These are phyloP conservation scores for Nestor notabilis DNA, from an alignment of 2,113 vertebrate species.

Conservation along the genomic window DNA sequence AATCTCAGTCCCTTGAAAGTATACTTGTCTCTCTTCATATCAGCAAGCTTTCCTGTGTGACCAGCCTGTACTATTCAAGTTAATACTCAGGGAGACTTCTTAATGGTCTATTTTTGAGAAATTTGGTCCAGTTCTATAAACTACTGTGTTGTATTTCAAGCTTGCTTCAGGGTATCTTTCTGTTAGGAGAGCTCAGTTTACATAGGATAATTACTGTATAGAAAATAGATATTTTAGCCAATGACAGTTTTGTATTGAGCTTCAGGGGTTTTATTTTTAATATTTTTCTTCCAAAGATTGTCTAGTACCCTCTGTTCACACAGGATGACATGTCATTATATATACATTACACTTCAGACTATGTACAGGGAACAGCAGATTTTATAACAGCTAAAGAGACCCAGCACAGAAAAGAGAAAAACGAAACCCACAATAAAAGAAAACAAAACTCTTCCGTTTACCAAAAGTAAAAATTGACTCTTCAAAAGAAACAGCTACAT, in stretches of 20 bases:
- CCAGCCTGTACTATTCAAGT: slow-evolving; percentile 56
- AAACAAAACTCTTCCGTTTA: not conserved
- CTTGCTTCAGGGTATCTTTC: slow-evolving; percentile 11
- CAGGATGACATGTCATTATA: not conserved
- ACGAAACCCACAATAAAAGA: not conserved
- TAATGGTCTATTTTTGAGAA: slow-evolving; percentile 57
- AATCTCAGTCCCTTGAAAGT: slow-evolving; percentile 81
- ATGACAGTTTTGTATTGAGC: not conserved
- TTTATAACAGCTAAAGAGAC: not conserved
- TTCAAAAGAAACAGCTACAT: not conserved
- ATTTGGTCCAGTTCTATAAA: slow-evolving; percentile 47
- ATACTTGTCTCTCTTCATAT: slow-evolving; percentile 73
- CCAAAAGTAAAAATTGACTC: not conserved
- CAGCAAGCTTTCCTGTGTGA: slow-evolving; percentile 60
- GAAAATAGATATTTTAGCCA: slow-evolving; percentile 41
- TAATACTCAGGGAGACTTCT: slow-evolving; percentile 56
- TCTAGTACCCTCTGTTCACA: not conserved
- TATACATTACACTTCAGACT: not conserved
- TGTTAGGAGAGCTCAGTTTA: slow-evolving; percentile 46
- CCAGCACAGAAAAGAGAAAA: not conserved
- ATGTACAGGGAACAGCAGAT: not conserved
- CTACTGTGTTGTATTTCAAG: slow-evolving; percentile 37
- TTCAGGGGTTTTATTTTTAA: not conserved
- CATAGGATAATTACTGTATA: slow-evolving; percentile 52
- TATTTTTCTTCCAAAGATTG: not conserved